Evolutionary conservation across 2,888 invertebrate genomes (phyloP).

Genomic region (Acanthosepion lycidas): DNA sequence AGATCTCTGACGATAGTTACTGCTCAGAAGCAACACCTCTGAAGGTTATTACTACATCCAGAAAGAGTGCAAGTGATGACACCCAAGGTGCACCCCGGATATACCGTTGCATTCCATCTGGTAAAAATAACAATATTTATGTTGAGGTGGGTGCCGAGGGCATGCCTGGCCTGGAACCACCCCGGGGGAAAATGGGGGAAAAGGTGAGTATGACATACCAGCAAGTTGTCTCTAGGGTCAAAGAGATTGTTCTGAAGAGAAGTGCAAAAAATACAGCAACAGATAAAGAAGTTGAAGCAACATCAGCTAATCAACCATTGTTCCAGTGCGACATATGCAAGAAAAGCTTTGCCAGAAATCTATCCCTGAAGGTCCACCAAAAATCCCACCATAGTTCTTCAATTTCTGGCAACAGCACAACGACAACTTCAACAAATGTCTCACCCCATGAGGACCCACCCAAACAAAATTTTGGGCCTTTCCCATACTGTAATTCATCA

Average conservation of each 20-base stretch:
- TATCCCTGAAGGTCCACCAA: not conserved
- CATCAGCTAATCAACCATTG: not conserved
- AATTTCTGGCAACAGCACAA: not conserved
- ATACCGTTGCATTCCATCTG: not conserved
- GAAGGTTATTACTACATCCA: not conserved
- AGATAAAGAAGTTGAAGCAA: not conserved
- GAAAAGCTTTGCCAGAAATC: not conserved
- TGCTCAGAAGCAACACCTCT: not conserved
- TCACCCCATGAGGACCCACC: not conserved
- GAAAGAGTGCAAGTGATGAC: not conserved
- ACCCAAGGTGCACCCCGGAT: not conserved
- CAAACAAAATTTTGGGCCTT: not conserved
- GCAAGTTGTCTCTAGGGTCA: not conserved
- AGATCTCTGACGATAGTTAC: not conserved
- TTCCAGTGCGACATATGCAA: not conserved
- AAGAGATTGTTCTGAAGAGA: not conserved
- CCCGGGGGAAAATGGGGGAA: not conserved
- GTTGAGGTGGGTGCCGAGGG: not conserved
- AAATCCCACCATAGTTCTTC: not conserved
- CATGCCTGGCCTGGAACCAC: not conserved
- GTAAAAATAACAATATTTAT: not conserved
- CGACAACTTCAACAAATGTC: not conserved
- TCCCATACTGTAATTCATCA: not conserved
- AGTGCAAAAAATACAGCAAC: not conserved
- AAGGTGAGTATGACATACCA: not conserved